Evolutionary conservation across 37 sponge, comb jelly and placozoan species (phyloP).

Genomic region (Corticium candelabrum): DNA sequence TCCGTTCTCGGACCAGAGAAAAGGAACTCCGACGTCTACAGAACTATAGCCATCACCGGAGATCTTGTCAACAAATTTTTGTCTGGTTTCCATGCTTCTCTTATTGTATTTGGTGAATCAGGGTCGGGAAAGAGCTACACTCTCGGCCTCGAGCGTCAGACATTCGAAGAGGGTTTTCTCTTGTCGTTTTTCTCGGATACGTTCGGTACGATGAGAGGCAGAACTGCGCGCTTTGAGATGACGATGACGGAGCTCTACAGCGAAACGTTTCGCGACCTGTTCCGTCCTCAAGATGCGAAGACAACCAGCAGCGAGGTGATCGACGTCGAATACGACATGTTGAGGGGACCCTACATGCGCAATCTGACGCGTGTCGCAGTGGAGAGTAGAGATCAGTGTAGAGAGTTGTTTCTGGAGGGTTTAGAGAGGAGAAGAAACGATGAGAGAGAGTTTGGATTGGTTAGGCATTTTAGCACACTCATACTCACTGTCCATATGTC

Average conservation of each 20-base stretch:
- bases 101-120: neutral
- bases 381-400: neutral
- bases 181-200: neutral
- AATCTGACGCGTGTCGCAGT: neutral
- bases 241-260: neutral
- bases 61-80: neutral
- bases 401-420: neutral
- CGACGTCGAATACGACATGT: neutral
- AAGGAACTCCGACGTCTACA: neutral
- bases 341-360: neutral
- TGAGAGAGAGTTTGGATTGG: neutral
- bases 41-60: neutral
- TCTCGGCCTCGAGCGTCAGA: neutral
- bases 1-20: neutral
- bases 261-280: constrained; percentile 1
- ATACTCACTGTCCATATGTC: neutral
- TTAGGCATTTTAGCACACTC: neutral
- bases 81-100: neutral
- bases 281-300: neutral
- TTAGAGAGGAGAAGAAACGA: neutral
- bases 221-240: neutral
- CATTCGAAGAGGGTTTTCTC: neutral
- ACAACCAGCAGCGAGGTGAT: neutral
- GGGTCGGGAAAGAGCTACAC: neutral
- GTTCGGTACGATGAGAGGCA: neutral